Evolutionary conservation across 2,797 vertebrate species (phyloP), one percentile per base, ranked within the genome.

Genomic region (Chromobotia macracanthus): DNA sequence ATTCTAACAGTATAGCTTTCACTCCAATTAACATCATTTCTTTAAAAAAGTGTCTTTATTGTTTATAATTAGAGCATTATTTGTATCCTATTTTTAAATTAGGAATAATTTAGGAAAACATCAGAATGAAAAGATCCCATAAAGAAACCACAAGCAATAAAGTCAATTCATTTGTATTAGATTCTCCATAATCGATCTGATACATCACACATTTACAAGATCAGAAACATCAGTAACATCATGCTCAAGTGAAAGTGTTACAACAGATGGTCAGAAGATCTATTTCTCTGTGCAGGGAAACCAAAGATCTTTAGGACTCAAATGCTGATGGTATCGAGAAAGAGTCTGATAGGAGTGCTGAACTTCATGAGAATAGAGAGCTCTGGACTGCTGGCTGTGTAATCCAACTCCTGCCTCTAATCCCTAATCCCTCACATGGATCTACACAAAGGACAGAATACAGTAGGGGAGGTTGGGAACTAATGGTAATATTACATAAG

Each of bases 361-460:
- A 69, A 58, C 61, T 67, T 63, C 66, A 74, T 84, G 56, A 63
- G 77, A 46, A 70, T 25, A 46, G 68, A 79, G 75, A 69, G 68
- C 28, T 35, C 67, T 25, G 21, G 68, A 69, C 75, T 60, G 55
- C 78, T 53, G 53, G 75, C 87, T 86, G 73, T 85, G 85, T 94
- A 93, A 94, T 93, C 91, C 88, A 83, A 84, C 75, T 72, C 51
- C 86, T 89, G 90, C 80, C 89, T 85, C 84, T 92, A 94, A 94
- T 94, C 92, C 91, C 79, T 94, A 93, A 94, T 94, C 93, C 91
- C 86, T 80, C 90, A 89, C 84, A 85, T 89, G 91, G 91, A 92
- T 92, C 91, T 89, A 58, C 21, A 87, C 85, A 86, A 80, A 53
- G 56, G 72, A 31, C 50, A 48, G 80, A 50, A 67, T 51, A 74